phyloP scores from a whole-genome alignment of 2,113 vertebrate species.

The Vanacampus margaritifer region DNA sequence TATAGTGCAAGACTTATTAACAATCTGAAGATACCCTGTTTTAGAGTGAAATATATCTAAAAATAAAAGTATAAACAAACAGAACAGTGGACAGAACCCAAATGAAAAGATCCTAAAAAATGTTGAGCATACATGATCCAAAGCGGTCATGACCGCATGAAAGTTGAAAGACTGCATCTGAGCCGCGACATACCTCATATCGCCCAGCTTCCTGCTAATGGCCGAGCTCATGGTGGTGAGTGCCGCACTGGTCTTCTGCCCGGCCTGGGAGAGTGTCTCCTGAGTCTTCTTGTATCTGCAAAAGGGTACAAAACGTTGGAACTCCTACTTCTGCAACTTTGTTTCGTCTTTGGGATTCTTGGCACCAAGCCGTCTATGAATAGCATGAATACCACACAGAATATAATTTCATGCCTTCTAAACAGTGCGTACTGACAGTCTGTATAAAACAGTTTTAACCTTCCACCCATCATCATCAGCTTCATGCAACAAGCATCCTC shows the following conservation, averaged over 20 bases:
- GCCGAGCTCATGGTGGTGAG: constrained; percentile 85
- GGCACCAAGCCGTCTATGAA: background rate
- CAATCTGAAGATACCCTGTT: too few relatives aligned
- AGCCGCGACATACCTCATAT: constrained; percentile 84
- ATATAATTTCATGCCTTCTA: background rate
- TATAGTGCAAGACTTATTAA: too few relatives aligned
- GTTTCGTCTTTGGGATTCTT: background rate
- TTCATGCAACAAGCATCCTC: too few relatives aligned
- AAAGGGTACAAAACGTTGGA: background rate
- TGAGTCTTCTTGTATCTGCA: constrained; percentile 96
- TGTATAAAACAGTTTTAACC: background rate
- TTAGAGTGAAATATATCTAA: background rate
- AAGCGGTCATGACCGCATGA: background rate
- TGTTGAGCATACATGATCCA: background rate
- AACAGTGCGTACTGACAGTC: too few relatives aligned
- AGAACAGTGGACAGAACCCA: background rate
- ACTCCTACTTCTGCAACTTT: background rate
- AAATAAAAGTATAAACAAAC: background rate
- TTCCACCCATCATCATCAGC: too few relatives aligned
- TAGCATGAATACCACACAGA: background rate
- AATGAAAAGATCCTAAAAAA: background rate
- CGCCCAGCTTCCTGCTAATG: constrained; percentile 86
- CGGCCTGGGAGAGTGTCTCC: constrained; percentile 92
- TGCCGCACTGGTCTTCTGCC: constrained; percentile 91
- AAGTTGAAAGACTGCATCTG: background rate